Base-by-base conservation (phyloP, 2,888 invertebrate genomes). In the Agrochola macilenta region DNA sequence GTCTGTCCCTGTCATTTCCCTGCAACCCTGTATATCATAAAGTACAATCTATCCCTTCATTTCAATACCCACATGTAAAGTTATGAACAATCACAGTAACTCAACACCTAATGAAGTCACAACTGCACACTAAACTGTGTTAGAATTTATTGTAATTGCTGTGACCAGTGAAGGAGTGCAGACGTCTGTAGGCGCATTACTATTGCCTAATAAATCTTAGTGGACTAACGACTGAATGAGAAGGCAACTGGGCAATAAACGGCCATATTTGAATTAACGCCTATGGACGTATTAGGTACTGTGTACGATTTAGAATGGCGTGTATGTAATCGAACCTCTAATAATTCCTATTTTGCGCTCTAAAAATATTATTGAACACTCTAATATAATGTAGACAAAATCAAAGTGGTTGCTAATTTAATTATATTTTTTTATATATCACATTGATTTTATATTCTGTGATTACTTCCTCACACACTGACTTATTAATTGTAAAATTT, bases 131-230 rank as follows among this genome's bases (percentile, higher is more conserved):
- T 69, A 70, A 82, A 77, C 46, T 57, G 60, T 61, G 54, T 46
- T 74, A 63, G 57, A 78, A 85, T 83, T 83, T 85, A 83, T 83
- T 69, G 69, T 78, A 83, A 85, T 83, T 69, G 86, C 49, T 5
- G 30, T 61, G 57, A 71, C 74, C 39, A 69, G n/a, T 74, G 78
- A 71, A 82, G 68, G 83, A 74, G 64, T 83, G 83, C 64, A 74
- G 39, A 71, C 39, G 58, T 64, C 86, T 78, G 83, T 72, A 85
- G 86, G 83, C 78, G 73, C n/a, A 39, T 23, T 54, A 58, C 5
- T 78, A 72, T 85, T 78, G 30, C 69, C 49, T 26, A 85, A 74
- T 86, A 83, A 83, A 86, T 86, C 74, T 82, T 61, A 39, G 46
- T 61, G n/a, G 49, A 65, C 69, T 65, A 65, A 71, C 82, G 69